phyloP scores from a whole-genome alignment of 2,888 invertebrate genomes.

The Bombylius major region DNA sequence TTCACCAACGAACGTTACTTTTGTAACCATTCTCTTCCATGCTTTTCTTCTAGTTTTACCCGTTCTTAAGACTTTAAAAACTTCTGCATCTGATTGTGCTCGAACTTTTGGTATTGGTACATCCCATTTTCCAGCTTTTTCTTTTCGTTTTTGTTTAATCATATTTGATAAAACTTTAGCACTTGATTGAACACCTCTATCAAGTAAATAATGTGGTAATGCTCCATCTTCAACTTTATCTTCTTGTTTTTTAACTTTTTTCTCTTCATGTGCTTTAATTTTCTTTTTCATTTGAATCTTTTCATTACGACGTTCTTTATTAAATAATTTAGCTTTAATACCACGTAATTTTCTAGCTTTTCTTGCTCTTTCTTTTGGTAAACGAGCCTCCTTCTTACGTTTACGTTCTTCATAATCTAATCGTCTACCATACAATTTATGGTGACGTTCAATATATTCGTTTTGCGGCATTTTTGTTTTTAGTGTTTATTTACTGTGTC shows the following conservation, averaged over 20 bases:
- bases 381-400: slow-evolving; percentile 89
- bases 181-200: slow-evolving; percentile 85
- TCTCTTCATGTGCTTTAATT: slow-evolving; percentile 94
- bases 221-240: slow-evolving; percentile 82
- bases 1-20: slow-evolving; percentile 95
- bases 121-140: slow-evolving; percentile 99
- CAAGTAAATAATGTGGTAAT: slow-evolving; percentile 89
- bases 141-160: slow-evolving; percentile 99
- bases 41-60: slow-evolving; percentile 91
- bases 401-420: slow-evolving; percentile 96
- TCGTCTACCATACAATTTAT: slow-evolving; percentile 89
- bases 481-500: neutral
- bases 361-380: slow-evolving; percentile 80
- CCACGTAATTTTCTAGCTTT: slow-evolving; percentile 87
- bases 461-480: slow-evolving; percentile 79
- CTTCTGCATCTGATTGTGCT: slow-evolving; percentile 93
- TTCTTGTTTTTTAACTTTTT: slow-evolving; percentile 73
- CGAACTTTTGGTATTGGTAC: slow-evolving; percentile 97
- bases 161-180: slow-evolving; percentile 96
- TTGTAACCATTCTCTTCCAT: slow-evolving; percentile 99
- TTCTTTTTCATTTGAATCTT: slow-evolving; percentile 99
- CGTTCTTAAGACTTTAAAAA: slow-evolving; percentile 81
- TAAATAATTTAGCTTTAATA: slow-evolving; percentile 93
- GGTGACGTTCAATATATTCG: slow-evolving; percentile 97
- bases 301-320: slow-evolving; percentile 92